Evolutionary conservation across 92 coral and sea anemone genomes (phyloP).

Genomic region (Isaurus tuberculatus): DNA sequence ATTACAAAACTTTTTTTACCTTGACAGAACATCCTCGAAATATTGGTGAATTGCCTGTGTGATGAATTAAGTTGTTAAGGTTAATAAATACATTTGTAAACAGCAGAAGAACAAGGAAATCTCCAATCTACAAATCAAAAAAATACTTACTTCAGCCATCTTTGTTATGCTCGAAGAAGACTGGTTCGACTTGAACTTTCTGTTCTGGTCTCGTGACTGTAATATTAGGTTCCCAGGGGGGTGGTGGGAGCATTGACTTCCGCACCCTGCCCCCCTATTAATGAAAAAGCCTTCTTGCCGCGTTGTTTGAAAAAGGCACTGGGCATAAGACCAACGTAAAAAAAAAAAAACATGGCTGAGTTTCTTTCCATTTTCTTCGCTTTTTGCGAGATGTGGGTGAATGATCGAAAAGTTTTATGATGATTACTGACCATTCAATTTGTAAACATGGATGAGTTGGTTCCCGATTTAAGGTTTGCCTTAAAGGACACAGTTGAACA

Average conservation of each 20-base stretch:
- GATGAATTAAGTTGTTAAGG: neutral
- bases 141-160: constrained; percentile 79
- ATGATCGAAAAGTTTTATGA: neutral
- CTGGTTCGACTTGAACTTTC: constrained; percentile 19
- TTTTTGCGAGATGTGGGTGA: neutral
- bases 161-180: constrained; percentile 27
- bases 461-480: constrained; percentile 78
- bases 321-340: constrained; percentile 19
- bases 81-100: neutral
- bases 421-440: neutral
- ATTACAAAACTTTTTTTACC: constrained; percentile 59
- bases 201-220: neutral
- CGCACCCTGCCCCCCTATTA: neutral
- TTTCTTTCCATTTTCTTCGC: constrained; percentile 2
- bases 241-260: neutral
- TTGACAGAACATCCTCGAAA: constrained; percentile 73
- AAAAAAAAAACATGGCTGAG: constrained; percentile 40
- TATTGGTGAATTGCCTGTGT: constrained; percentile 76
- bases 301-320: constrained; percentile 4
- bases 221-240: neutral
- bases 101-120: neutral
- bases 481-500: constrained; percentile 81
- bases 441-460: constrained; percentile 79
- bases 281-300: neutral
- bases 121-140: no score